A percentile compares a stretch with the other conserved stretches of the same genome.
These are phyloP conservation scores for Cephus runcator DNA, from an alignment of 2,888 invertebrate species.

Conservation along the genomic window DNA sequence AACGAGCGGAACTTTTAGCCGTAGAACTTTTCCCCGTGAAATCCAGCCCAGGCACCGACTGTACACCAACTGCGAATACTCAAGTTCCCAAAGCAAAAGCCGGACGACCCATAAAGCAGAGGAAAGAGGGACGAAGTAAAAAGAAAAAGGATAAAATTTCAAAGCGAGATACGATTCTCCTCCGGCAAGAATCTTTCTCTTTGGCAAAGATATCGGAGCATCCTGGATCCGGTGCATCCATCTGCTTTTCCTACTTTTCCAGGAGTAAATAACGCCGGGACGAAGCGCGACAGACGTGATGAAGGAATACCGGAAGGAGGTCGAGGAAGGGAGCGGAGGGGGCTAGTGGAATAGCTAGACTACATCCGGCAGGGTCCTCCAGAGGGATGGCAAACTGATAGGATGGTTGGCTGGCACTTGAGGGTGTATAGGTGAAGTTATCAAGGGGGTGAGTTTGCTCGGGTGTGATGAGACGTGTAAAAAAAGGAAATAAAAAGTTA, in stretches of 20 bases:
- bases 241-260: background rate
- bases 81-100: background rate
- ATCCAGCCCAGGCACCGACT: background rate
- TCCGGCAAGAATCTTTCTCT: background rate
- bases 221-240: background rate
- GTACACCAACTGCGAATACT: background rate
- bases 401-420: background rate
- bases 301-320: slow-evolving; percentile 17
- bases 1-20: background rate
- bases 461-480: slow-evolving; percentile 47
- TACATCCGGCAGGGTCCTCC: background rate
- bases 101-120: background rate
- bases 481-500: slow-evolving; percentile 41
- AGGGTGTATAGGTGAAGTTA: slow-evolving; percentile 7
- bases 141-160: background rate
- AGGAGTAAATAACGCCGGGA: background rate
- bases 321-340: slow-evolving; percentile 26
- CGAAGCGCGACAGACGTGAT: background rate
- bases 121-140: background rate
- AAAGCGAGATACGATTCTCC: background rate
- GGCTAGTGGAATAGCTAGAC: slow-evolving; percentile 21
- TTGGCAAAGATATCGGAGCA: background rate
- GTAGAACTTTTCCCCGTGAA: background rate
- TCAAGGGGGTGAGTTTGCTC: slow-evolving; percentile 36
- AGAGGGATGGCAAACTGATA: background rate